Conservation (phyloP, 2,888 invertebrate genomes). For the Diabrotica balteata region DNA sequence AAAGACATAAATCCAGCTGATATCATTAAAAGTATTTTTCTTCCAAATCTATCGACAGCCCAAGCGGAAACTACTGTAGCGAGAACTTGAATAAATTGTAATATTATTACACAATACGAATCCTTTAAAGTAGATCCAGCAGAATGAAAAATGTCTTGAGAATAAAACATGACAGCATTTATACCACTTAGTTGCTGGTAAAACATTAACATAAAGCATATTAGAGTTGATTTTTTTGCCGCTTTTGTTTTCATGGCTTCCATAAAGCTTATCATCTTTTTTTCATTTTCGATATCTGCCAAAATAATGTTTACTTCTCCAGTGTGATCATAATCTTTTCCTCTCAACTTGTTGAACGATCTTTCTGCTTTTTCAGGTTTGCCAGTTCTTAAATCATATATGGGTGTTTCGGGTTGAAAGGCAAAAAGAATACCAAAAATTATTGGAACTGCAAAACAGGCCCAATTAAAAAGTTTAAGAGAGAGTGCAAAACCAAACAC, state of each 20-base stretch:
- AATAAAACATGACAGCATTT: conserved; percentile 84
- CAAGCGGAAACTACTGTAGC: conserved; percentile 77
- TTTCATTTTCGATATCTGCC: conserved; percentile 63
- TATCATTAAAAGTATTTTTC: conserved; percentile 76
- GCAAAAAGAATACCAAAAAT: conserved; percentile 75
- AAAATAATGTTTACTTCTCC: conserved; percentile 62
- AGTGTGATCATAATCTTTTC: conserved; percentile 71
- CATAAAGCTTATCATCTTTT: conserved; percentile 65
- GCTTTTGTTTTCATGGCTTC: conserved; percentile 68
- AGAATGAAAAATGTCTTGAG: conserved; percentile 72
- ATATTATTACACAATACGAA: conserved; percentile 54
- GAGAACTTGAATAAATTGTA: conserved; percentile 81
- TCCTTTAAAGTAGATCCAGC: conserved; percentile 68
- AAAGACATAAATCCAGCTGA: conserved; percentile 77
- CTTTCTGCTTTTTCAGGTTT: conserved; percentile 71
- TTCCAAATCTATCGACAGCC: conserved; percentile 81
- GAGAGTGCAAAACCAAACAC: conserved; percentile 68
- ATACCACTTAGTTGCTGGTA: conserved; percentile 87
- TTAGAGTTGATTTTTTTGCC: conserved; percentile 71
- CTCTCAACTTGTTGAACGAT: conserved; percentile 76
- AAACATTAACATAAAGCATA: conserved; percentile 81
- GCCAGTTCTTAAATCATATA: conserved; percentile 71
- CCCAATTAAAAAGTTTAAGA: conserved; percentile 67
- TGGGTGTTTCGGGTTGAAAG: conserved; percentile 88
- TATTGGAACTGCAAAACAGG: conserved; percentile 72